phyloP scores from a whole-genome alignment of 2,797 vertebrate genomes.

The Loriculus beryllinus region DNA sequence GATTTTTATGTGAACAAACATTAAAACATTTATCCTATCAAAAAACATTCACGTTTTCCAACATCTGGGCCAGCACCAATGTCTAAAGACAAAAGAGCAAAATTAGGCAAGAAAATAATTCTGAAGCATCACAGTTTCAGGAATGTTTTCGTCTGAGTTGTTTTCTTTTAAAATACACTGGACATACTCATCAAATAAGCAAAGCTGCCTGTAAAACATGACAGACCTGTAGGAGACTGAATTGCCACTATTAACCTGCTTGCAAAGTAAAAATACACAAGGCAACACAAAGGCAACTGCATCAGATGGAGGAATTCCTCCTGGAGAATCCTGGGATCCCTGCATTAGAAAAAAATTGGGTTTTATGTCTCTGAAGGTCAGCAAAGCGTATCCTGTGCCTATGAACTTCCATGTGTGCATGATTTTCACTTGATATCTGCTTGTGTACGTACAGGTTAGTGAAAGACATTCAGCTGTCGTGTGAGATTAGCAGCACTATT shows the following conservation, averaged over 20 bases:
- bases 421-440: neutral
- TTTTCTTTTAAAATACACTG: neutral
- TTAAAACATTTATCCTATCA: neutral
- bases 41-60: neutral
- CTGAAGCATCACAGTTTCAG: neutral
- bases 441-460: neutral
- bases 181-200: neutral
- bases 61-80: neutral
- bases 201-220: neutral
- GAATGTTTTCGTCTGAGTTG: neutral
- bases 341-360: neutral
- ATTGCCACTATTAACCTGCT: neutral
- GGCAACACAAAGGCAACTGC: neutral
- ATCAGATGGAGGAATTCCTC: neutral
- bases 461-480: neutral
- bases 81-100: neutral
- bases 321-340: neutral
- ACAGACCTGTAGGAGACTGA: neutral
- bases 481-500: neutral
- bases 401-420: fast-evolving
- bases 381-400: neutral
- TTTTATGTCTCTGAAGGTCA: neutral
- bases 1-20: neutral
- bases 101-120: neutral
- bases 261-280: neutral